Evolutionary conservation across 1,140 invertebrate species (phyloP).

Genomic region (Bicyclus anynana): DNA sequence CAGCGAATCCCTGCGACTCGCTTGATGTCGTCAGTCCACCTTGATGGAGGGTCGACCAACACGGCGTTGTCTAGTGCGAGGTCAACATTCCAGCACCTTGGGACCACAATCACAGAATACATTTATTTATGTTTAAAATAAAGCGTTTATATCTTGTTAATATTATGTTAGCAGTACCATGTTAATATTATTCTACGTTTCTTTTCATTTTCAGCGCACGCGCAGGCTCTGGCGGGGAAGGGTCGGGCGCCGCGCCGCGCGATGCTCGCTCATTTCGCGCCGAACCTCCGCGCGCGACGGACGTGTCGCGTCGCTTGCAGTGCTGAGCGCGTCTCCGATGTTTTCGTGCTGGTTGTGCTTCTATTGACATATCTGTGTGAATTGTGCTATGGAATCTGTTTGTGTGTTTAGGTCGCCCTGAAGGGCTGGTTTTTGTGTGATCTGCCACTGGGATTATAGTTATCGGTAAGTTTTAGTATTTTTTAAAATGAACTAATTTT

Average conservation of each 20-base stretch:
- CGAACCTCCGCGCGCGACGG: slow-evolving; percentile 59
- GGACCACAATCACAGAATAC: too few relatives aligned
- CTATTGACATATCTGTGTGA: slow-evolving; percentile 46
- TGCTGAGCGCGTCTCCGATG: slow-evolving; percentile 50
- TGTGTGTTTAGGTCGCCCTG: slow-evolving; percentile 50
- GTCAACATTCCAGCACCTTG: too few relatives aligned
- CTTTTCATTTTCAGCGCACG: slow-evolving; percentile 27
- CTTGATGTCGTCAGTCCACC: too few relatives aligned
- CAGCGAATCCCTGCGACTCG: too few relatives aligned
- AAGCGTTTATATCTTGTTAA: too few relatives aligned
- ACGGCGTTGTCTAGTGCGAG: too few relatives aligned
- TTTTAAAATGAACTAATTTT: not conserved
- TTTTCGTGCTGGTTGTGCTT: slow-evolving; percentile 47
- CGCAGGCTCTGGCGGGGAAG: slow-evolving; percentile 40
- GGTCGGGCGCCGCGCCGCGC: not conserved
- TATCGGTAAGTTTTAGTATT: slow-evolving; percentile 33
- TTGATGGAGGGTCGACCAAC: too few relatives aligned
- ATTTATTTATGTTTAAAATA: too few relatives aligned
- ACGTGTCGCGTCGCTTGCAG: slow-evolving; percentile 59
- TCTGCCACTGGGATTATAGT: slow-evolving; percentile 39
- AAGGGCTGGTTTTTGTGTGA: slow-evolving; percentile 49
- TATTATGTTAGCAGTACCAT: not conserved
- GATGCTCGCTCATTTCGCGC: slow-evolving; percentile 47
- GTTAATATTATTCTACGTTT: slow-evolving; percentile 3
- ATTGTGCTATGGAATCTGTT: slow-evolving; percentile 62